phyloP scores from a whole-genome alignment of 2,888 invertebrate genomes.

The Tholera decimalis region DNA sequence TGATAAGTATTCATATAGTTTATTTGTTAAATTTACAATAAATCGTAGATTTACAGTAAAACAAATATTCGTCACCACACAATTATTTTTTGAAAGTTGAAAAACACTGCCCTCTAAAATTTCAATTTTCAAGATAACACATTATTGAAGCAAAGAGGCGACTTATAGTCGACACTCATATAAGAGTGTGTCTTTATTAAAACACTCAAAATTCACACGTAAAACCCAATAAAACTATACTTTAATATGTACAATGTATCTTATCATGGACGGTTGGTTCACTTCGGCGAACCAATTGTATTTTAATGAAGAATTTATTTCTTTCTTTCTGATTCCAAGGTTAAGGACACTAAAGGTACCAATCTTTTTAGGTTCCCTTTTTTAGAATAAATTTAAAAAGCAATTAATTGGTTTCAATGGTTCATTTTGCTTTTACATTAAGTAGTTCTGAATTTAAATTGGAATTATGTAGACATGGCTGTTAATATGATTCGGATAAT shows the following conservation, averaged over 20 bases:
- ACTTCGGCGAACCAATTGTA: conserved; percentile 5
- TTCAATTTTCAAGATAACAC: no score
- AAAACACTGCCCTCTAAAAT: no score
- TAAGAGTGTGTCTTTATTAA: neutral
- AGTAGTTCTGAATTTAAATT: conserved; percentile 7
- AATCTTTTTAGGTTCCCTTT: conserved; percentile 7
- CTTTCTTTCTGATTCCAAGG: conserved; percentile 25
- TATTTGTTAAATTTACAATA: no score
- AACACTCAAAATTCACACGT: neutral
- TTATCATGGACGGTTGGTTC: neutral
- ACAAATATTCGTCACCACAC: no score
- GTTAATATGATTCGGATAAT: neutral
- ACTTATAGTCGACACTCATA: neutral
- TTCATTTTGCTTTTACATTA: conserved; percentile 14
- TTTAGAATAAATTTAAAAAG: conserved; percentile 38
- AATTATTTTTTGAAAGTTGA: no score
- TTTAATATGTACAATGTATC: neutral
- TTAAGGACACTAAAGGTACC: conserved; percentile 17
- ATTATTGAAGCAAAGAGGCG: no score
- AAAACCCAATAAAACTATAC: neutral
- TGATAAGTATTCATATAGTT: no score
- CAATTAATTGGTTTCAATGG: conserved; percentile 32
- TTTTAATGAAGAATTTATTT: conserved; percentile 20
- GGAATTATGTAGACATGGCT: neutral
- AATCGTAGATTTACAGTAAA: no score